A percentile compares a stretch with the other conserved stretches of the same genome.
Conservation (phyloP, 1,140 invertebrate species). For the Trichonephila clavata region DNA sequence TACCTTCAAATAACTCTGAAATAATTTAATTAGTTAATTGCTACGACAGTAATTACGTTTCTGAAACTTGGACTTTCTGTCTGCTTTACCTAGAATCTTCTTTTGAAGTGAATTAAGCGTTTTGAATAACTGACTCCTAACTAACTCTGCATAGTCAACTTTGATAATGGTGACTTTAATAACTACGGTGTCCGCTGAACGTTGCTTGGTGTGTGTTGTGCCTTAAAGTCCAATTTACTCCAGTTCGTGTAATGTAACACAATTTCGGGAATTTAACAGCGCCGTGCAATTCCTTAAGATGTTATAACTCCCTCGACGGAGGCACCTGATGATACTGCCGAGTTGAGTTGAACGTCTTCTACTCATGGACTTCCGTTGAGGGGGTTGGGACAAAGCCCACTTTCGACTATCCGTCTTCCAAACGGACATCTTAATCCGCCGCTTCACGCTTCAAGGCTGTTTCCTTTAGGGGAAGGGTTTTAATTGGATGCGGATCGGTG, state of each 20-base stretch:
- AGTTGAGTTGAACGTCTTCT: constrained; percentile 52
- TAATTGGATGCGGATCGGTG: constrained; percentile 74
- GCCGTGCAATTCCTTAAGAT: constrained; percentile 59
- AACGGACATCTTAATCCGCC: constrained; percentile 68
- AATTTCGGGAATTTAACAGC: constrained; percentile 67
- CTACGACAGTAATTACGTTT: constrained; percentile 42
- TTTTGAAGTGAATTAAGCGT: background rate
- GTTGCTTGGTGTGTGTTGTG: background rate
- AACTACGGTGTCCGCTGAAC: background rate
- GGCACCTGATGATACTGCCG: constrained; percentile 67
- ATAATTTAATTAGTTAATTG: constrained; percentile 54
- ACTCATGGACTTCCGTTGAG: constrained; percentile 52
- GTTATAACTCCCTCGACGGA: constrained; percentile 32
- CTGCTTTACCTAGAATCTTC: background rate
- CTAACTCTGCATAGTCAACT: constrained; percentile 33
- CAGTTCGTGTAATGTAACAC: constrained; percentile 53
- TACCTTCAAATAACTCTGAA: background rate
- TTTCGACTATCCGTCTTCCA: constrained; percentile 68
- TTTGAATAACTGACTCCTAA: constrained; percentile 21
- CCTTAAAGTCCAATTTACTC: constrained; percentile 55
- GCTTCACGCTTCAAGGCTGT: constrained; percentile 59
- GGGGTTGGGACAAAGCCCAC: constrained; percentile 65
- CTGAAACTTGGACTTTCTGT: background rate
- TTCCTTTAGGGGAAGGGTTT: constrained; percentile 62
- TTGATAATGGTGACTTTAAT: constrained; percentile 40